Conservation (phyloP, 2,888 invertebrate species). For the Cremastinae sp. region DNA sequence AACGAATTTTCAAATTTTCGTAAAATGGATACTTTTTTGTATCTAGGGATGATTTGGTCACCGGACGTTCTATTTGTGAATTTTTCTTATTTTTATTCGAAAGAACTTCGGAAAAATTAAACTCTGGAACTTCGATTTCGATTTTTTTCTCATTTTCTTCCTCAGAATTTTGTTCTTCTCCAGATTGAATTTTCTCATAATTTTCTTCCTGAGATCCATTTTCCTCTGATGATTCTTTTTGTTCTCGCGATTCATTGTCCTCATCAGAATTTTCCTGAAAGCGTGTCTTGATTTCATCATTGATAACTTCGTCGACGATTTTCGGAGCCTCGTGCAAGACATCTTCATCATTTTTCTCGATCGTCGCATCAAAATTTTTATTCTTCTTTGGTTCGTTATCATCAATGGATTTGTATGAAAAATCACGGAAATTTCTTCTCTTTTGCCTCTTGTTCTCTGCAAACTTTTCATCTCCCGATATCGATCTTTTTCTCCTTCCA, state of each 20-base stretch:
- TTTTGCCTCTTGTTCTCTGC: conserved; percentile 24
- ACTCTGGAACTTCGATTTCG: conserved; percentile 72
- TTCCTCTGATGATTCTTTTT: too few species aligned
- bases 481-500: conserved; percentile 72
- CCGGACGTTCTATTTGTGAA: conserved; percentile 32
- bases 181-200: conserved; percentile 67
- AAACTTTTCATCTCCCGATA: background rate
- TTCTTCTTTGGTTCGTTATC: conserved; percentile 22
- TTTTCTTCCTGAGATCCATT: conserved; percentile 65
- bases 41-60: conserved; percentile 58
- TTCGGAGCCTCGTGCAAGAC: conserved; percentile 69
- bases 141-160: conserved; percentile 66
- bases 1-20: conserved; percentile 78
- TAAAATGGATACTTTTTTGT: conserved; percentile 86
- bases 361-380: conserved; percentile 8
- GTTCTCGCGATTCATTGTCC: too few species aligned
- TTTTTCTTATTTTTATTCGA: conserved; percentile 61
- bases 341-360: conserved; percentile 47
- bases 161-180: conserved; percentile 62
- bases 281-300: conserved; percentile 72
- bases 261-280: conserved; percentile 75
- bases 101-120: conserved; percentile 68
- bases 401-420: conserved; percentile 52
- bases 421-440: conserved; percentile 62
- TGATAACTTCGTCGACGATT: conserved; percentile 67